Base-by-base conservation (phyloP, 2,113 vertebrate genomes). In the Chiloscyllium plagiosum region DNA sequence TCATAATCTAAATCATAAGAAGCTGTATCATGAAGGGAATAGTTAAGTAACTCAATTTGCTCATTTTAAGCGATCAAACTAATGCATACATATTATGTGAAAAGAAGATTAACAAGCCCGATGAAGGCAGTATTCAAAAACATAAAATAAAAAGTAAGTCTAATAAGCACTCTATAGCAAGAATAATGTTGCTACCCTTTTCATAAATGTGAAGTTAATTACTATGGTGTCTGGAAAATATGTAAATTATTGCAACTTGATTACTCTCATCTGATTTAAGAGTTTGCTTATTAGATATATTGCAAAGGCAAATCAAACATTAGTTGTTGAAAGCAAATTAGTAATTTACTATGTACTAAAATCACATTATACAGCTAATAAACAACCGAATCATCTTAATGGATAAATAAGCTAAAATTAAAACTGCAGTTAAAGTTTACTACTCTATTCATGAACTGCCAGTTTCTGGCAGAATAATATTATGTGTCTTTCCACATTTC, bases 261-360 rank as follows among this genome's bases (percentile, higher is more conserved):
- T 95, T 76, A 61, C 37, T 95, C 37, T 95, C 69, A 47, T 70
- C 68, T 95, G 69, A 70, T 76, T 76, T 95, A 70, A 95, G 94
- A 52, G 68, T 72, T 95, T 50, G 22, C 17, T 13, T 76, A 72
- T 95, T 95, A 72, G 29, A n/a, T 50, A 29, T 26, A 95, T 50
- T 72, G 69, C 94, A 76, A 72, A 70, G 42, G 50, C 93, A 92
- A 61, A 92, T 65, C 87, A 50, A 70, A 94, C 7, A 94, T 95
- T 70, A 29, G n/a, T 70, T 72, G 94, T 70, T 70, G 52, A 95
- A 95, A 52, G 68, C 94, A 95, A 95, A 95, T 72, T 95, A 76
- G 69, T 76, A 72, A 50, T 76, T 94, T 94, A 69, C 29, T 47
- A 29, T 72, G 37, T 29, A 70, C 3, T 95, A 95, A 72, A 95